phyloP scores from a whole-genome alignment of 2,113 vertebrate genomes.

The Anhinga anhinga region DNA sequence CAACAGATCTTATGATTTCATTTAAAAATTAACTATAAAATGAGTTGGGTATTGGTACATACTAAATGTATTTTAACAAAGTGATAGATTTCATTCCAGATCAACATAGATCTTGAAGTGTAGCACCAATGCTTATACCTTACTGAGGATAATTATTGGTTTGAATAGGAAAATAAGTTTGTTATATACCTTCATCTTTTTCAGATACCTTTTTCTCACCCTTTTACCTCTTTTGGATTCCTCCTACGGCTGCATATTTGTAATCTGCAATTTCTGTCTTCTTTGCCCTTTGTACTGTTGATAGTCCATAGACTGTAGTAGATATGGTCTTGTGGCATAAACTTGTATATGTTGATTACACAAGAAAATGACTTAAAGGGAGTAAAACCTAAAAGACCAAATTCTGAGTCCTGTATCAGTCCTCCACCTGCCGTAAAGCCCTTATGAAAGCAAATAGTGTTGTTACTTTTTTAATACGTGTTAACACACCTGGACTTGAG shows the following conservation, averaged over 20 bases:
- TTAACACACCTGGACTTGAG: neutral
- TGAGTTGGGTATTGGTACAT: neutral
- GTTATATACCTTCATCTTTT: neutral
- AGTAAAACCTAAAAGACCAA: neutral
- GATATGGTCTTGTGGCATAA: neutral
- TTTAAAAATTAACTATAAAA: neutral
- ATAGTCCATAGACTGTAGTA: neutral
- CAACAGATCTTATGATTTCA: neutral
- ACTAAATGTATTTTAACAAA: neutral
- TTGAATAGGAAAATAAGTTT: neutral
- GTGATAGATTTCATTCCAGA: neutral
- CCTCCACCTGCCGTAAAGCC: neutral
- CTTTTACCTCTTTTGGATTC: neutral
- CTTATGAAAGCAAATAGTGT: fast-evolving
- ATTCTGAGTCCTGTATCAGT: neutral
- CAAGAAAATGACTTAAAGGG: neutral
- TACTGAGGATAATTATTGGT: neutral
- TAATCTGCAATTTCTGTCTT: neutral
- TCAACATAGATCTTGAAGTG: neutral
- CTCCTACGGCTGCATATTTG: neutral
- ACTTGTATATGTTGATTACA: neutral
- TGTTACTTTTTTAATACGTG: neutral
- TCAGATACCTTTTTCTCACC: neutral
- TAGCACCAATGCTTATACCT: neutral
- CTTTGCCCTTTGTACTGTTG: neutral